phyloP scores from a whole-genome alignment of 2,113 vertebrate genomes.

The Trogon surrucura region DNA sequence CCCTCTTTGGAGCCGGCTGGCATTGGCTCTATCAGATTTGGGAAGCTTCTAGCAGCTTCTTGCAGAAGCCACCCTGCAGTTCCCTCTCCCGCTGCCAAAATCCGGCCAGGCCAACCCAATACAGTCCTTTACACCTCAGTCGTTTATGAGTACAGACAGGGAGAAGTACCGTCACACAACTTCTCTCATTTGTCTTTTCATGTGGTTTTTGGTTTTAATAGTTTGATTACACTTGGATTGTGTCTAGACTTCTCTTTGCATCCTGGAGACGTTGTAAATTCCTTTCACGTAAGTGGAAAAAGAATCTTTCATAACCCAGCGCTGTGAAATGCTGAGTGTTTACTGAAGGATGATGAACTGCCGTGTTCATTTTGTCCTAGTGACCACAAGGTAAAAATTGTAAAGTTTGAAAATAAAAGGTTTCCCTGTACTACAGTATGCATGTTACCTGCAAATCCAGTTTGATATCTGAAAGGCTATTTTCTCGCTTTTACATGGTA shows the following conservation, averaged over 20 bases:
- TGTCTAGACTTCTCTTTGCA: not conserved
- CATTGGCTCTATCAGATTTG: too few species aligned
- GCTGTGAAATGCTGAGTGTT: not conserved
- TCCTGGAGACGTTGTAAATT: not conserved
- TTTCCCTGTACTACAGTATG: not conserved
- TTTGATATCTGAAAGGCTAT: not conserved
- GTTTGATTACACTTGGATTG: not conserved
- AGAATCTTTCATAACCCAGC: not conserved
- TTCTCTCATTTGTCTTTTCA: not conserved
- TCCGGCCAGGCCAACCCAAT: too few species aligned
- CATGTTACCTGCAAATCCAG: not conserved
- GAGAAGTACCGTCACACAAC: accelerated
- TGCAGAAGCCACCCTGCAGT: too few species aligned
- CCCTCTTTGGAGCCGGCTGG: too few species aligned
- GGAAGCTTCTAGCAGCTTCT: too few species aligned
- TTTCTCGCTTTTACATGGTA: not conserved
- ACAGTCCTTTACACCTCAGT: not conserved
- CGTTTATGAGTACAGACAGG: not conserved
- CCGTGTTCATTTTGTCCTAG: not conserved
- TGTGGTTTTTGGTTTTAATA: not conserved
- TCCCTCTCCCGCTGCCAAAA: too few species aligned
- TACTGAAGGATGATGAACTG: not conserved
- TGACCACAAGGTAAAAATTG: not conserved
- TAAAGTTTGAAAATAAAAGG: not conserved
- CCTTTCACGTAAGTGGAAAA: not conserved